Conservation (phyloP, 2,797 vertebrate genomes). For the Platalea minor region DNA sequence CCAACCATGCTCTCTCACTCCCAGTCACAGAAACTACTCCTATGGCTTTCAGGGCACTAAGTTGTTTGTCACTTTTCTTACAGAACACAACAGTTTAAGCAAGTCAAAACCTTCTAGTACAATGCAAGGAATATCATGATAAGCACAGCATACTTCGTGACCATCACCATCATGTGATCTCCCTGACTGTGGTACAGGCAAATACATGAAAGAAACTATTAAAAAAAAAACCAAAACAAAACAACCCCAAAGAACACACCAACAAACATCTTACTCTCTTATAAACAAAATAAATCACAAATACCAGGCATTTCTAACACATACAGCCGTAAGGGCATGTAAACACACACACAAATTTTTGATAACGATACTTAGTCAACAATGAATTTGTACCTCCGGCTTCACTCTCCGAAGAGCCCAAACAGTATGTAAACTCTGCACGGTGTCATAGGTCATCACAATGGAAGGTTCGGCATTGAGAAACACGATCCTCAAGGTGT, state of each 20-base stretch:
- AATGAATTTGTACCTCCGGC: constrained; percentile 78
- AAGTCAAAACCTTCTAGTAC: background rate
- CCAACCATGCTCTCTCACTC: background rate
- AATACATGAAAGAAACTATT: background rate
- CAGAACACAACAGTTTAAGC: background rate
- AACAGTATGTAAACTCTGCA: constrained; percentile 87
- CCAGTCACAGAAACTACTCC: background rate
- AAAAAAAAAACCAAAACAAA: no score
- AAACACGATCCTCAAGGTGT: constrained; percentile 88
- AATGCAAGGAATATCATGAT: accelerated
- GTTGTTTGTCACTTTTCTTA: background rate
- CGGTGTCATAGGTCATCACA: constrained; percentile 89
- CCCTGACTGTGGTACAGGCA: background rate
- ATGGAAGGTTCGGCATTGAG: constrained; percentile 86
- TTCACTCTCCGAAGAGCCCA: constrained; percentile 92
- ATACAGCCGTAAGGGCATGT: accelerated
- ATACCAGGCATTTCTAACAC: background rate
- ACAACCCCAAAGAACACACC: background rate
- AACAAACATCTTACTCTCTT: background rate
- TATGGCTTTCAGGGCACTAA: background rate
- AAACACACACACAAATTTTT: background rate
- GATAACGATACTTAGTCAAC: background rate
- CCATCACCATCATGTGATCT: background rate
- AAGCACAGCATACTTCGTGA: background rate
- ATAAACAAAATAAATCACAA: background rate